Conservation (phyloP, 1,140 invertebrate genomes). For the Zaprionus tsacasi region DNA sequence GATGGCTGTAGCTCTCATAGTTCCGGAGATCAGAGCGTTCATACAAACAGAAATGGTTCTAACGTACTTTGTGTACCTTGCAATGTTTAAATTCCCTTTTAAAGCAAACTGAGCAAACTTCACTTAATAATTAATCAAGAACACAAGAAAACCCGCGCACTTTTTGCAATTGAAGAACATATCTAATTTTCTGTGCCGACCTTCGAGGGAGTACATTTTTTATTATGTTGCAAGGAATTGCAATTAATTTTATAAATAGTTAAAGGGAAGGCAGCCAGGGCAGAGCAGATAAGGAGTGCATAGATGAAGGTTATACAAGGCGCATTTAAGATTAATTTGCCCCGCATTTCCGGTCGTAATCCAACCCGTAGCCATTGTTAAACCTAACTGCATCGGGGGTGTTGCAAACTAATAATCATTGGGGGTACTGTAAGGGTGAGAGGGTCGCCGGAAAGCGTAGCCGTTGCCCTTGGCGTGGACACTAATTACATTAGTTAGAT, state of each 20-base stretch:
- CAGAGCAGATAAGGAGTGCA: neutral
- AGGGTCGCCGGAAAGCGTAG: neutral
- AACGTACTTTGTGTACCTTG: neutral
- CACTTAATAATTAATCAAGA: neutral
- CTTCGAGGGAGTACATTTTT: neutral
- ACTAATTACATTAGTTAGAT: constrained; percentile 33
- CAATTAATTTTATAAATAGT: constrained; percentile 4
- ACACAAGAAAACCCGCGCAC: no score
- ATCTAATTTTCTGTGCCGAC: neutral
- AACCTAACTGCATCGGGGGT: constrained; percentile 4
- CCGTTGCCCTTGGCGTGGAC: constrained; percentile 1
- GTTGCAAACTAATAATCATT: constrained; percentile 15
- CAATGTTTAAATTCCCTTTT: neutral
- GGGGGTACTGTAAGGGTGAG: neutral
- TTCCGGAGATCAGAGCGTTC: neutral
- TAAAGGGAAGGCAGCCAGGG: neutral
- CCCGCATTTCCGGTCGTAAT: constrained; percentile 12
- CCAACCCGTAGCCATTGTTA: constrained; percentile 9
- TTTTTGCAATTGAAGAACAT: neutral
- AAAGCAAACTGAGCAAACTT: neutral
- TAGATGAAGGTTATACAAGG: neutral
- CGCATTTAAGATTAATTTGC: constrained; percentile 6
- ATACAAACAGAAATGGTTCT: neutral
- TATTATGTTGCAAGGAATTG: neutral
- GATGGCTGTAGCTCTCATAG: neutral